Evolutionary conservation across 2,797 vertebrate species (phyloP).

Genomic region (Falco berigora): DNA sequence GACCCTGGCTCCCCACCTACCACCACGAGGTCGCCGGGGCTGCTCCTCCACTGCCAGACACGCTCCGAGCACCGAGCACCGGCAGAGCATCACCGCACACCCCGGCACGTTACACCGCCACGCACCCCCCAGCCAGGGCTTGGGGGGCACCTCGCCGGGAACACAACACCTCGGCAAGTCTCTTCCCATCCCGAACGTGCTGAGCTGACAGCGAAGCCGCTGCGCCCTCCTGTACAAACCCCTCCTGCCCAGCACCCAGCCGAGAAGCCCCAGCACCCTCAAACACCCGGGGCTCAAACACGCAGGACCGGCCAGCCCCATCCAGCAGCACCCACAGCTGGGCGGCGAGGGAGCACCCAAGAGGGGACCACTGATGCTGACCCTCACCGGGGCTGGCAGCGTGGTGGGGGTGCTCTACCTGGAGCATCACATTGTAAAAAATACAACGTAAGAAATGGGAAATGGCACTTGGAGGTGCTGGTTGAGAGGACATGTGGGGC

Average conservation of each 20-base stretch:
- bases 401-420: neutral
- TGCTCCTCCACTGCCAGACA: neutral
- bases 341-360: neutral
- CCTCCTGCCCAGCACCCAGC: neutral
- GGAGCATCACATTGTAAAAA: neutral
- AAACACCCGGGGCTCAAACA: fast-evolving
- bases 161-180: neutral
- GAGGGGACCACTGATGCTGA: fast-evolving
- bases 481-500: fast-evolving
- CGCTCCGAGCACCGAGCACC: neutral
- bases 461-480: neutral
- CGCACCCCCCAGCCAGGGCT: neutral
- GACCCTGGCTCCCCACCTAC: neutral
- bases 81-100: neutral
- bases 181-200: fast-evolving
- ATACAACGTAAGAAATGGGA: fast-evolving
- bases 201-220: neutral
- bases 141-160: neutral
- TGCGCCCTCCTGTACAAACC: neutral
- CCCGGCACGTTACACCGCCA: neutral
- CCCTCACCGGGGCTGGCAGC: neutral
- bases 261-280: neutral
- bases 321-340: neutral
- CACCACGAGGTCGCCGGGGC: neutral
- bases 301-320: fast-evolving